phyloP scores from a whole-genome alignment of 2,888 invertebrate species.

The Troides oblongomaculatus region DNA sequence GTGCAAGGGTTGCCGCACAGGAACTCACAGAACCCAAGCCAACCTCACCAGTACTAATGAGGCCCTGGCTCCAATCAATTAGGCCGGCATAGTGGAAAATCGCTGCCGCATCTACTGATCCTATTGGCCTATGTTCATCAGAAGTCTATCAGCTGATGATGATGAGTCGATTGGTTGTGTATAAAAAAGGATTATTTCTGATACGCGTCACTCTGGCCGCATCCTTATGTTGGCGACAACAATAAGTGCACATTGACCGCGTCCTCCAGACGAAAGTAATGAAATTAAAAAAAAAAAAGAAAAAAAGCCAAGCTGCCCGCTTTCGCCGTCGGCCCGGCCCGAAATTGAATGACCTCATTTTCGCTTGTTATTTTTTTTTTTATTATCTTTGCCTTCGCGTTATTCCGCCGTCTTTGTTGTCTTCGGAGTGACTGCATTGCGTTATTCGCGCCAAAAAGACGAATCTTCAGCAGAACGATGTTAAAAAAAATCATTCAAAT shows the following conservation, averaged over 20 bases:
- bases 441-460: constrained; percentile 21
- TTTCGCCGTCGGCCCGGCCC: constrained; percentile 45
- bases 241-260: constrained; percentile 50
- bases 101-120: too few relatives aligned
- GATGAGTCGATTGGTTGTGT: neutral
- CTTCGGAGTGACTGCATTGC: constrained; percentile 20
- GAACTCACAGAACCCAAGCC: too few relatives aligned
- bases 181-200: neutral
- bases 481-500: neutral
- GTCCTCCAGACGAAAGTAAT: constrained; percentile 63
- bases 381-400: constrained; percentile 29
- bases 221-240: constrained; percentile 36
- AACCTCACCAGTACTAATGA: too few relatives aligned
- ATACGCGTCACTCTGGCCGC: constrained; percentile 26
- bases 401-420: constrained; percentile 32
- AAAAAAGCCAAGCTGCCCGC: constrained; percentile 40
- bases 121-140: too few relatives aligned
- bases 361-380: constrained; percentile 35
- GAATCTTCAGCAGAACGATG: neutral
- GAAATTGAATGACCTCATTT: constrained; percentile 66
- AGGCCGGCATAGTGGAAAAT: too few relatives aligned
- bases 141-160: too few relatives aligned
- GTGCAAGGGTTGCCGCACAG: too few relatives aligned
- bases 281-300: constrained; percentile 47
- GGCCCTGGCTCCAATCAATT: too few relatives aligned